Percentiles rank a stretch among this genome's conserved stretches.
phyloP scores from a whole-genome alignment of 2,113 vertebrate genomes.

The Cephalophus harveyi region DNA sequence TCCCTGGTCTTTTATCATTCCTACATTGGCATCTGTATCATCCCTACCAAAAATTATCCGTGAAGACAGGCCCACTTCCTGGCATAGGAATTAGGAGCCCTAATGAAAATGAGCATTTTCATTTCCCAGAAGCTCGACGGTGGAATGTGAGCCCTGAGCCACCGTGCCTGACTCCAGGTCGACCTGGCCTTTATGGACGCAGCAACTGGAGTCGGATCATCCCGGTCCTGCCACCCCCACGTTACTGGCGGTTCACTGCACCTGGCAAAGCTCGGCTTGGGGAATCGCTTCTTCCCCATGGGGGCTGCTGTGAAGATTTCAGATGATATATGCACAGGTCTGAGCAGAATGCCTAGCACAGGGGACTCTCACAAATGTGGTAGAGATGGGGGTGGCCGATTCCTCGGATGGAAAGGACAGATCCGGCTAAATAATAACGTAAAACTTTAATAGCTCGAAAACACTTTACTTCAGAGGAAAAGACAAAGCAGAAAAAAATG shows the following conservation, averaged over 20 bases:
- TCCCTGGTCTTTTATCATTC: neutral
- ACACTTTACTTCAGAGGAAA: neutral
- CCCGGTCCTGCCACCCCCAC: fast-evolving
- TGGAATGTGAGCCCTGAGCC: neutral
- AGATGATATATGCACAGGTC: fast-evolving
- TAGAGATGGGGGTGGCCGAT: fast-evolving
- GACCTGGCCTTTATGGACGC: neutral
- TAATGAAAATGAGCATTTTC: neutral
- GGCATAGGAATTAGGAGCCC: neutral
- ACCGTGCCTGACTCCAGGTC: neutral
- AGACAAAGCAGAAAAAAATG: neutral
- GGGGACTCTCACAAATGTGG: fast-evolving
- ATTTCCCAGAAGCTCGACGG: neutral
- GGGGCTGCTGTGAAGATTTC: neutral
- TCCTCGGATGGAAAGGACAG: fast-evolving
- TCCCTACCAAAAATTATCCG: neutral
- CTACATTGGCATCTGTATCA: neutral
- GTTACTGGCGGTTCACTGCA: fast-evolving
- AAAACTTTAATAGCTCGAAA: neutral
- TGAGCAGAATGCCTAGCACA: fast-evolving
- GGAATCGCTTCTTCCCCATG: neutral
- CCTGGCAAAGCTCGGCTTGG: fast-evolving
- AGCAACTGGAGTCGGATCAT: neutral
- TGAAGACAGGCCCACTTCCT: neutral
- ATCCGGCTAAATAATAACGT: neutral